A percentile compares a stretch with the other conserved stretches of the same genome.
These are phyloP conservation scores for Vireo griseus DNA, from an alignment of 2,797 vertebrate species.

Conservation along the genomic window DNA sequence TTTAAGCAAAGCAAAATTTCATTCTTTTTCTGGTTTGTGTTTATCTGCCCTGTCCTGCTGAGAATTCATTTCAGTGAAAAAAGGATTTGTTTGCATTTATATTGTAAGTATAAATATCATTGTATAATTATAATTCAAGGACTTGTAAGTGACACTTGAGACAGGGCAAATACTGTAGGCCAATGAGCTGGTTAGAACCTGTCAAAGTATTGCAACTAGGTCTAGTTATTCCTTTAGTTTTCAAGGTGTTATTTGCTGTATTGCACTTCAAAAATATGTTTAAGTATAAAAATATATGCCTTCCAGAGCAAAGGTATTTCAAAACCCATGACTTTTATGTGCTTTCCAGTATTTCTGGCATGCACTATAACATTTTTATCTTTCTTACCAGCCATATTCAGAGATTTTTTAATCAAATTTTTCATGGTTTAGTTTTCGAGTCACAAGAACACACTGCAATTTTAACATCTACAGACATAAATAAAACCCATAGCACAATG, in stretches of 20 bases:
- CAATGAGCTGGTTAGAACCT: background rate
- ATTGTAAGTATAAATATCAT: background rate
- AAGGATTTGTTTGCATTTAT: background rate
- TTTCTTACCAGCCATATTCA: background rate
- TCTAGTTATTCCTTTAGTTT: background rate
- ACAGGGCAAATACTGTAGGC: background rate
- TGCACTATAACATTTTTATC: background rate
- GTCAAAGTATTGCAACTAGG: background rate
- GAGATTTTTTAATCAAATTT: background rate
- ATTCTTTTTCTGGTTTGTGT: background rate
- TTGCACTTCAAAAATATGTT: background rate
- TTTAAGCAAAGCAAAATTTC: background rate
- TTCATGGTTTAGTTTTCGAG: background rate
- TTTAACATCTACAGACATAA: constrained; percentile 22
- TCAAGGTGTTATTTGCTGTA: background rate
- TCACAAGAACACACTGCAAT: background rate
- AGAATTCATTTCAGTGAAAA: background rate
- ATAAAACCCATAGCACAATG: constrained; percentile 9
- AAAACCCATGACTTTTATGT: background rate
- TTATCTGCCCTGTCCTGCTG: background rate
- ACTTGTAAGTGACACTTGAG: constrained; percentile 4
- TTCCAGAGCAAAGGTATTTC: background rate
- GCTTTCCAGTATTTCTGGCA: background rate
- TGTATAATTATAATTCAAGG: background rate
- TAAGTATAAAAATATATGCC: background rate